Evolutionary conservation across 2,113 vertebrate genomes (phyloP).

Genomic region (Calyptomena viridis): DNA sequence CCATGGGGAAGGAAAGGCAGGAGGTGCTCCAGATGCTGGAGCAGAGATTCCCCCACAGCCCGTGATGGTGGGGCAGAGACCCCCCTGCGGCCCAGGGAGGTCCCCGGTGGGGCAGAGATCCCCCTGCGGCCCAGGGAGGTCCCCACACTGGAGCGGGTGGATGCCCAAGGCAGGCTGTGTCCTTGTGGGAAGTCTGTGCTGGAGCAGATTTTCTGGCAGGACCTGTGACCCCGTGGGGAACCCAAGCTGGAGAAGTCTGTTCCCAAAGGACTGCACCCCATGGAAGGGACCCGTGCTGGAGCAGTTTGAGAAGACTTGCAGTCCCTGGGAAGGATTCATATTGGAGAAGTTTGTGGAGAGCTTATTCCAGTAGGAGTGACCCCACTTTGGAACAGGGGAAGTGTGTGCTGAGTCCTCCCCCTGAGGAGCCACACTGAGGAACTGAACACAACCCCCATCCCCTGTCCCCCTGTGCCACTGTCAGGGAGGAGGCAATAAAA

Average conservation of each 20-base stretch:
- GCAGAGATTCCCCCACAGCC: background rate
- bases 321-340: background rate
- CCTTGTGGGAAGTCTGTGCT: too few species aligned
- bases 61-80: background rate
- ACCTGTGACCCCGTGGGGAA: background rate
- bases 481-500: background rate
- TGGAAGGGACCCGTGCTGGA: background rate
- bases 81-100: background rate
- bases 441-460: background rate
- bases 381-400: background rate
- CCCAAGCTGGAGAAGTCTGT: too few species aligned
- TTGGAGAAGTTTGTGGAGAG: background rate
- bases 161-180: background rate
- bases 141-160: background rate
- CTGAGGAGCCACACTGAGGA: background rate
- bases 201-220: background rate
- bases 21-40: background rate
- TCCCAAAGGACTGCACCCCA: background rate
- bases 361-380: background rate
- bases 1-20: background rate
- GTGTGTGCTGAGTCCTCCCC: background rate
- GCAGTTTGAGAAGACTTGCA: background rate
- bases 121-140: background rate
- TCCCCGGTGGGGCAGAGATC: background rate
- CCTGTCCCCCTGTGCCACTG: background rate